These are phyloP conservation scores for Podotricha telesiphe DNA, from an alignment of 2,888 invertebrate genomes.

Conservation along the genomic window DNA sequence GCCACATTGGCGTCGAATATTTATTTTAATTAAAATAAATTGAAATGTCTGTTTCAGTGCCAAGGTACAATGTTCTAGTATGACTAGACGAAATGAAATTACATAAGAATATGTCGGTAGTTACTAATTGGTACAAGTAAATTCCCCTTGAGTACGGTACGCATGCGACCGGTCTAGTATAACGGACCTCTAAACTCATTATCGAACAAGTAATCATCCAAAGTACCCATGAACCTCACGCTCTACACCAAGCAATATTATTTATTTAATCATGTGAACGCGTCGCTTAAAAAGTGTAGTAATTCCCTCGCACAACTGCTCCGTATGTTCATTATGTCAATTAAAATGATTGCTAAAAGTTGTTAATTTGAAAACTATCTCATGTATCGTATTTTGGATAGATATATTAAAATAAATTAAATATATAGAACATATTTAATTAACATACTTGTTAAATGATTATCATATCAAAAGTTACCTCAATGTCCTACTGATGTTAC, in stretches of 20 bases:
- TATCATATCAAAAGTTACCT: background rate
- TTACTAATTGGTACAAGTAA: conserved; percentile 70
- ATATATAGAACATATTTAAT: background rate
- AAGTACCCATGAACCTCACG: conserved; percentile 53
- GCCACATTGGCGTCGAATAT: background rate
- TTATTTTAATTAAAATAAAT: conserved; percentile 28
- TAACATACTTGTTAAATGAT: background rate
- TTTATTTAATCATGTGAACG: conserved; percentile 54
- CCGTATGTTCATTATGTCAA: background rate
- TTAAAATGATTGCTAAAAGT: background rate
- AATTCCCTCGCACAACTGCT: conserved; percentile 9
- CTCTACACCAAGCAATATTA: conserved; percentile 48
- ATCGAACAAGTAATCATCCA: conserved; percentile 68
- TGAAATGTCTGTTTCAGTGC: conserved; percentile 29
- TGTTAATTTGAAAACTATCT: background rate
- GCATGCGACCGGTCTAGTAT: conserved; percentile 61
- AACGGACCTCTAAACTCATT: conserved; percentile 73
- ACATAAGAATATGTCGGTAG: conserved; percentile 62
- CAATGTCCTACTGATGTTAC: background rate
- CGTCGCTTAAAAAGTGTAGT: conserved; percentile 44
- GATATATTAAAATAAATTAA: background rate
- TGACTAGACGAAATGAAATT: conserved; percentile 60
- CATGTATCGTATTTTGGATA: too few relatives aligned
- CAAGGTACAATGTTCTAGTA: conserved; percentile 34
- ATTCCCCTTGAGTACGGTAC: conserved; percentile 55